Conservation (phyloP, 1,140 invertebrate species). For the Hylyphantes graminicola region DNA sequence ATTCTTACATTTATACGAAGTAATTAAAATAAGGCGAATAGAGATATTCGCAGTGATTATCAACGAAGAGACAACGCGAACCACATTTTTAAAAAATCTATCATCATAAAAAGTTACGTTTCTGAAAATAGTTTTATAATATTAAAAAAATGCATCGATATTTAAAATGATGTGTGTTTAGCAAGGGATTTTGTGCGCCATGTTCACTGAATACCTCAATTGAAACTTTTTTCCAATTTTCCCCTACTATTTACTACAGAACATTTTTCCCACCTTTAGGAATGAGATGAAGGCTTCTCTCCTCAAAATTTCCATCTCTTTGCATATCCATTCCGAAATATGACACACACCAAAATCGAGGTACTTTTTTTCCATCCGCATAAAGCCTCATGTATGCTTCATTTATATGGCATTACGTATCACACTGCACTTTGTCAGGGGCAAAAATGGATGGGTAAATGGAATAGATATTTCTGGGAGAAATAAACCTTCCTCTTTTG, state of each 20-base stretch:
- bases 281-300: background rate
- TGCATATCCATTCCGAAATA: constrained; percentile 32
- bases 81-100: too few species aligned
- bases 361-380: background rate
- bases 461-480: constrained; percentile 4
- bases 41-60: background rate
- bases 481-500: constrained; percentile 10
- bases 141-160: too few species aligned
- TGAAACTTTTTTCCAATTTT: too few species aligned
- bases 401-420: constrained; percentile 13
- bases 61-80: background rate
- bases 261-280: background rate
- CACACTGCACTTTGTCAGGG: constrained; percentile 22
- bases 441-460: constrained; percentile 17
- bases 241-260: background rate
- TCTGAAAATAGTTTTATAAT: too few species aligned
- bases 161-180: too few species aligned
- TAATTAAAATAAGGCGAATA: background rate
- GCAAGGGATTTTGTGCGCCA: too few species aligned
- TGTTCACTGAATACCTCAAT: too few species aligned
- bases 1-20: background rate
- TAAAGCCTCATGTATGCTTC: constrained; percentile 15
- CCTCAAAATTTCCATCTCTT: constrained; percentile 24
- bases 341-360: constrained; percentile 3
- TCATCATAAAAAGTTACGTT: too few species aligned